Percentiles rank a stretch among this genome's conserved stretches.
Conservation (phyloP, 2,113 vertebrate species). For the Pholis gunnellus region DNA sequence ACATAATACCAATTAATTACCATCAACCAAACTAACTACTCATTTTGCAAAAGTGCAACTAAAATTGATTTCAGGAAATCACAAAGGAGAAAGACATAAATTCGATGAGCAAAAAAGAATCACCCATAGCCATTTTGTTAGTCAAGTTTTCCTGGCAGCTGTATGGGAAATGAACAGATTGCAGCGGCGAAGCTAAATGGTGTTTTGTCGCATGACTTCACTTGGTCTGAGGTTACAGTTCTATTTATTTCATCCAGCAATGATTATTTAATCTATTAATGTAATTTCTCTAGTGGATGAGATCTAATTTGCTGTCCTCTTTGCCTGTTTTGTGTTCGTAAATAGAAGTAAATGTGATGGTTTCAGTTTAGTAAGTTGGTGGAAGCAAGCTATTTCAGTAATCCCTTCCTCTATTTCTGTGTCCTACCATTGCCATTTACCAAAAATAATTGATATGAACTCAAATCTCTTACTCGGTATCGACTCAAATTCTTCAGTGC, state of each 20-base stretch:
- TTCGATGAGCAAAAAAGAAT: background rate
- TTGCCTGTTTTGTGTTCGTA: slow-evolving; percentile 2
- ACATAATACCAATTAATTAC: background rate
- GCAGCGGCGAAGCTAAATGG: background rate
- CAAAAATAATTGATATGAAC: slow-evolving; percentile 25
- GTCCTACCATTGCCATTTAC: slow-evolving; percentile 27
- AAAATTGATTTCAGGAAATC: background rate
- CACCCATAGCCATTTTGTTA: background rate
- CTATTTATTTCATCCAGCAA: background rate
- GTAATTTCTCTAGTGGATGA: background rate
- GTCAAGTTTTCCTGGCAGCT: background rate
- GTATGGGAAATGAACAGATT: background rate
- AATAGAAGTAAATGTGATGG: slow-evolving; percentile 12
- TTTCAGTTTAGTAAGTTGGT: slow-evolving; percentile 23
- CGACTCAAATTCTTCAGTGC: background rate
- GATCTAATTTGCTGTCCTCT: slow-evolving; percentile 4
- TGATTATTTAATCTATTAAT: slow-evolving; percentile 7
- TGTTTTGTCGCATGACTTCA: background rate
- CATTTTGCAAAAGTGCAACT: background rate
- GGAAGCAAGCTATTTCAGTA: slow-evolving; percentile 24
- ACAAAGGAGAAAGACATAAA: background rate
- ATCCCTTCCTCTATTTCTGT: slow-evolving; percentile 25
- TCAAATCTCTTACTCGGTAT: slow-evolving; percentile 7
- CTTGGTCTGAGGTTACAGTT: background rate
- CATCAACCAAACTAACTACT: background rate